phyloP scores from a whole-genome alignment of 2,113 vertebrate species.

The Theropithecus gelada region DNA sequence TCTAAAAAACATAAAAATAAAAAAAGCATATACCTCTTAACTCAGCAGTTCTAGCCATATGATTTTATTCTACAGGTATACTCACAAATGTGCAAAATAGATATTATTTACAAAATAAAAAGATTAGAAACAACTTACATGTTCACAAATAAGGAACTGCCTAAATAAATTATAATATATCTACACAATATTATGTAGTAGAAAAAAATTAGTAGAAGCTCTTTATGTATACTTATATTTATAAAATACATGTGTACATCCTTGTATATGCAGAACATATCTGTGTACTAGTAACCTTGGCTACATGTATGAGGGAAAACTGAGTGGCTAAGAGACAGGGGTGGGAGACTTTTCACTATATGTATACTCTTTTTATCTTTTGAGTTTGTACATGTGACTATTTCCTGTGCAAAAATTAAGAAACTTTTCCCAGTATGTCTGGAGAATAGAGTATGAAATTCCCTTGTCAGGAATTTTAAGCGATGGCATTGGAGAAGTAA shows the following conservation, averaged over 20 bases:
- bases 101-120: slow-evolving; percentile 32
- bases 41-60: not conserved
- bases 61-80: not conserved
- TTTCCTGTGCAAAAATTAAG: not conserved
- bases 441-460: not conserved
- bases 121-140: slow-evolving; percentile 3
- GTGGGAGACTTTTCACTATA: not conserved
- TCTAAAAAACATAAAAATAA: slow-evolving; percentile 24
- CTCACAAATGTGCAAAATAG: not conserved
- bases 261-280: not conserved
- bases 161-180: not conserved
- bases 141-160: not conserved
- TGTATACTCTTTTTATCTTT: not conserved
- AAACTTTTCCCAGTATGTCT: not conserved
- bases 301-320: not conserved
- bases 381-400: slow-evolving; percentile 4
- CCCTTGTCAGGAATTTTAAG: not conserved
- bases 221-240: not conserved
- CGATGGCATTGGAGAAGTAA: not conserved
- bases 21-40: slow-evolving; percentile 9
- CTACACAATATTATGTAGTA: not conserved
- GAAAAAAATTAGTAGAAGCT: not conserved
- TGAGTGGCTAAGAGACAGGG: not conserved
- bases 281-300: not conserved
- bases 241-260: not conserved